phyloP scores from a whole-genome alignment of 2,797 vertebrate genomes.

The Rhynchotus rufescens region DNA sequence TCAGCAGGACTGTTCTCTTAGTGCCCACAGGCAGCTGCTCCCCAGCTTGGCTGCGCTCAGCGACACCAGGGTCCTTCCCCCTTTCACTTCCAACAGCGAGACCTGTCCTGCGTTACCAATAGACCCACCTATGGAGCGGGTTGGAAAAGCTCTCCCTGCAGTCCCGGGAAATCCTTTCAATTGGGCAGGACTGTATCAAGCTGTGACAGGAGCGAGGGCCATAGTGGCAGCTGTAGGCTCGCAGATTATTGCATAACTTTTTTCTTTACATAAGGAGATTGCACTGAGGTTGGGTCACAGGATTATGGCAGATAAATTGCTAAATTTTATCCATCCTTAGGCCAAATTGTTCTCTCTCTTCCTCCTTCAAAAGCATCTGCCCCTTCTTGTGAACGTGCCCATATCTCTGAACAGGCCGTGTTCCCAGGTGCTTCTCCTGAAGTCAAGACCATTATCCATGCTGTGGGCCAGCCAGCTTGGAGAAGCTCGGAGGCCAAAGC shows the following conservation, averaged over 20 bases:
- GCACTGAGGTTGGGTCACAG: background rate
- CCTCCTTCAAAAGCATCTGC: background rate
- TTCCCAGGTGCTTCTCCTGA: conserved; percentile 33
- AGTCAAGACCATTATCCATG: background rate
- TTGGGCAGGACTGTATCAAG: background rate
- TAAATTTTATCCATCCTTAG: background rate
- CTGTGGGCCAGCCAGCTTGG: no score
- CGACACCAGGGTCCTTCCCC: background rate
- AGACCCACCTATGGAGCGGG: background rate
- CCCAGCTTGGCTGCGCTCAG: background rate
- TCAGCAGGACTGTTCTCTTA: background rate
- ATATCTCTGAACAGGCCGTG: background rate
- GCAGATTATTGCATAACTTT: background rate
- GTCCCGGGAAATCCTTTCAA: background rate
- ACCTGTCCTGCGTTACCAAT: background rate
- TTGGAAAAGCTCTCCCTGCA: conserved; percentile 18
- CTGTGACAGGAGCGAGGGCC: background rate
- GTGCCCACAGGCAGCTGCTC: conserved; percentile 1
- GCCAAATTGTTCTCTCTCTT: background rate
- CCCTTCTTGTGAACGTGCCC: conserved; percentile 9
- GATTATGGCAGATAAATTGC: background rate
- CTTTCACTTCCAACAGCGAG: background rate
- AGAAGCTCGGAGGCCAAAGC: background rate
- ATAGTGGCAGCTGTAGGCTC: background rate
- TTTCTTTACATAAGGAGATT: background rate